These are phyloP conservation scores for Himalopsyche phryganea DNA, from an alignment of 1,140 invertebrate genomes.

Conservation along the genomic window DNA sequence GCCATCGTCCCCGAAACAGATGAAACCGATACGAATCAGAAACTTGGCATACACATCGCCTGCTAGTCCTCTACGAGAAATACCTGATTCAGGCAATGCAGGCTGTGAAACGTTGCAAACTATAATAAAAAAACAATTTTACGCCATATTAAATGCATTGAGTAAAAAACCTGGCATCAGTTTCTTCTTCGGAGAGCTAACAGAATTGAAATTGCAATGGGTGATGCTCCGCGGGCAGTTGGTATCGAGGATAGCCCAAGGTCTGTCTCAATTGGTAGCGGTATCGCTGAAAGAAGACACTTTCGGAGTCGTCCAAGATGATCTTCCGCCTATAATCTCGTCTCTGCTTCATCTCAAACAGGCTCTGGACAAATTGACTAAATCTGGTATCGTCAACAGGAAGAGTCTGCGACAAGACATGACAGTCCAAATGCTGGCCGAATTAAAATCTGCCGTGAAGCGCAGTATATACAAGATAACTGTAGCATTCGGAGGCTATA, in stretches of 20 bases:
- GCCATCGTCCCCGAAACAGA: slow-evolving; percentile 36
- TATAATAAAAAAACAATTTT: slow-evolving; percentile 41
- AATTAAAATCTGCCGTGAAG: slow-evolving; percentile 61
- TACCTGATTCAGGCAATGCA: slow-evolving; percentile 9
- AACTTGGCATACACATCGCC: slow-evolving; percentile 47
- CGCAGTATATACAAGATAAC: slow-evolving; percentile 73
- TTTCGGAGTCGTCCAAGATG: slow-evolving; percentile 77
- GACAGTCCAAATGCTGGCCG: slow-evolving; percentile 58
- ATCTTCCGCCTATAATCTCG: slow-evolving; percentile 65
- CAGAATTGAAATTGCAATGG: slow-evolving; percentile 62
- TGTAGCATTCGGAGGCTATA: slow-evolving; percentile 64
- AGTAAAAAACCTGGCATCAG: slow-evolving; percentile 60
- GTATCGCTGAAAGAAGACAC: slow-evolving; percentile 70
- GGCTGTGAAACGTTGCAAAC: slow-evolving; percentile 38
- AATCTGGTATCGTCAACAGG: slow-evolving; percentile 58
- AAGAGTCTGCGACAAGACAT: slow-evolving; percentile 58
- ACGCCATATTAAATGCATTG: slow-evolving; percentile 41
- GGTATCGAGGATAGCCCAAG: slow-evolving; percentile 67
- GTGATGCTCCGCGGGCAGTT: slow-evolving; percentile 63
- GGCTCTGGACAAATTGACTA: slow-evolving; percentile 67
- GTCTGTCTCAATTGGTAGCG: slow-evolving; percentile 63
- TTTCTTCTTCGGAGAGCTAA: slow-evolving; percentile 68
- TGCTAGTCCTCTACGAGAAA: not conserved
- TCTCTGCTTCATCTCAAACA: slow-evolving; percentile 63
- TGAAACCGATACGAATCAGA: slow-evolving; percentile 42